Evolutionary conservation across 2,888 invertebrate genomes (phyloP).

Genomic region (Trichacis sp.): DNA sequence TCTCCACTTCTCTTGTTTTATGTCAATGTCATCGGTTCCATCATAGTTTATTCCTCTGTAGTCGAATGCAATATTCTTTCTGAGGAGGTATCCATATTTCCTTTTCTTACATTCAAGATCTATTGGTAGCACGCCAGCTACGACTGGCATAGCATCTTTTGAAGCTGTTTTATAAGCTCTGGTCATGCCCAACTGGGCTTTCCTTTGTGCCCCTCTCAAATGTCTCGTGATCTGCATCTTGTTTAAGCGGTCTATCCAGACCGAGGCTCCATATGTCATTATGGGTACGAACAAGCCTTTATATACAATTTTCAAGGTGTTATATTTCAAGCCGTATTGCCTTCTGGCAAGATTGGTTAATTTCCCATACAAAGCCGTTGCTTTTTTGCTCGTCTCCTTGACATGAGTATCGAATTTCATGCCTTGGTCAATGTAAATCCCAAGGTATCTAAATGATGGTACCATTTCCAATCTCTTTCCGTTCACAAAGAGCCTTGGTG

Average conservation of each 20-base stretch:
- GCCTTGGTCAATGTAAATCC: conserved; percentile 13
- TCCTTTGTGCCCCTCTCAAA: conserved; percentile 5
- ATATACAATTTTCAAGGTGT: conserved; percentile 22
- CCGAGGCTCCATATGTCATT: conserved; percentile 21
- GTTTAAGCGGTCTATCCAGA: conserved; percentile 16
- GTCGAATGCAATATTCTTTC: neutral
- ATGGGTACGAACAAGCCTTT: conserved; percentile 28
- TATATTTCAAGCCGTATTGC: conserved; percentile 30
- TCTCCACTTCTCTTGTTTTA: no score
- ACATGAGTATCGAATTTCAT: conserved; percentile 20
- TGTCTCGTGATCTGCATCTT: neutral
- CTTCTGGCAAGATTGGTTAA: conserved; percentile 17
- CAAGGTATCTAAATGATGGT: conserved; percentile 18
- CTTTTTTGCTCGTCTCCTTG: neutral
- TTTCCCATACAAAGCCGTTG: neutral
- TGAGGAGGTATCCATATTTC: neutral
- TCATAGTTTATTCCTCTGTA: neutral
- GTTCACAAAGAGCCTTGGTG: conserved; percentile 1
- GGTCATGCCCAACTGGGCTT: neutral
- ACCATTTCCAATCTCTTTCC: neutral
- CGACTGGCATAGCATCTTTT: conserved; percentile 7
- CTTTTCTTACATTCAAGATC: conserved; percentile 7
- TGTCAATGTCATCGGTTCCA: no score
- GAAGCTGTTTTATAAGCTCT: conserved; percentile 16
- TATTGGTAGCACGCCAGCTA: conserved; percentile 9